phyloP scores from a whole-genome alignment of 2,113 vertebrate genomes.

The Tylochromis polylepis region DNA sequence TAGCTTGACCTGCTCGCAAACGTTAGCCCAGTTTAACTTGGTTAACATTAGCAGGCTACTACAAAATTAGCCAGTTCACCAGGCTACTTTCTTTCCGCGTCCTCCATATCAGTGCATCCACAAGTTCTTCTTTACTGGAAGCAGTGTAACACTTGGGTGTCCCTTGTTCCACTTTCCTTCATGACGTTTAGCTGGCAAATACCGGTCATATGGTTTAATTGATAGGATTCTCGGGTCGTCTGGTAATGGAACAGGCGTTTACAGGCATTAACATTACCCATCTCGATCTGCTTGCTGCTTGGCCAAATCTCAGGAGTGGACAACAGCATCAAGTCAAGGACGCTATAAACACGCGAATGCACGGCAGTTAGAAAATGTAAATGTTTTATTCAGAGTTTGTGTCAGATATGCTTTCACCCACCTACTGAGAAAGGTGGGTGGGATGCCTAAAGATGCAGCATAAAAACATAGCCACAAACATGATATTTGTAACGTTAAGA shows the following conservation, averaged over 20 bases:
- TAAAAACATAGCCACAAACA: background rate
- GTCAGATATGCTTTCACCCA: background rate
- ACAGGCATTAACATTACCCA: background rate
- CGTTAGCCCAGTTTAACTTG: constrained; percentile 28
- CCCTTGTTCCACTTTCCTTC: background rate
- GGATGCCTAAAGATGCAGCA: background rate
- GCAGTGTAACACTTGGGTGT: background rate
- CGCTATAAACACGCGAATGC: background rate
- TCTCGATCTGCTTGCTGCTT: background rate
- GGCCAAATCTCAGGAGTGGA: background rate
- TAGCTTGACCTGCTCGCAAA: constrained; percentile 34
- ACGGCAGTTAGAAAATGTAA: background rate
- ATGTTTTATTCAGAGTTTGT: background rate
- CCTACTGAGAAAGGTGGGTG: background rate
- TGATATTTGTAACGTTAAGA: background rate
- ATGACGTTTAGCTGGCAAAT: background rate
- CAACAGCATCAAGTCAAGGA: background rate
- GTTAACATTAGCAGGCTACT: constrained; percentile 2
- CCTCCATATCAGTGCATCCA: background rate
- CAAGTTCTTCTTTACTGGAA: background rate
- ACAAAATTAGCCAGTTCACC: background rate
- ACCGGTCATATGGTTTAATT: background rate
- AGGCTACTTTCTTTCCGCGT: background rate
- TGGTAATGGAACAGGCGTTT: background rate
- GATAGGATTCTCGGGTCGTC: background rate